Evolutionary conservation across 2,888 invertebrate genomes (phyloP).

Genomic region (Margaritifera margaritifera): DNA sequence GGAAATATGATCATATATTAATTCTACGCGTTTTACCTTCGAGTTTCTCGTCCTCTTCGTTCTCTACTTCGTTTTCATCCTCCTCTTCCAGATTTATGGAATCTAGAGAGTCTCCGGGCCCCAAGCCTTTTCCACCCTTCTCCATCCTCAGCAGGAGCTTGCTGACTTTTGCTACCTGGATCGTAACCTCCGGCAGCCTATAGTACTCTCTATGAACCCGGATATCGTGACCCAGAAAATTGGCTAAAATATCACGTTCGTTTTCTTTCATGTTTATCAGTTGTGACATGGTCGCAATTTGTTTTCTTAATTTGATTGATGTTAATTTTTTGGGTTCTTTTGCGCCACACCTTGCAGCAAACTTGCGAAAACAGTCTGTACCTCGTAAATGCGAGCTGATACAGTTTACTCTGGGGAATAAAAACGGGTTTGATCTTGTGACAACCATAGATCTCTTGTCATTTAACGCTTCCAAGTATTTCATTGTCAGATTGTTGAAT

Average conservation of each 20-base stretch:
- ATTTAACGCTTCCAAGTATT: conserved; percentile 2
- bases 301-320: conserved; percentile 13
- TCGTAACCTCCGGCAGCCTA: conserved; percentile 10
- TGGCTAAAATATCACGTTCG: conserved; percentile 7
- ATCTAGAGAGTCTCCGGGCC: too few species aligned
- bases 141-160: too few species aligned
- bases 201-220: conserved; percentile 9
- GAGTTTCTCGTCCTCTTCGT: too few species aligned
- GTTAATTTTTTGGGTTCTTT: background rate
- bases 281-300: conserved; percentile 16
- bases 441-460: background rate
- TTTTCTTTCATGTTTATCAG: conserved; percentile 10
- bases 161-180: conserved; percentile 2
- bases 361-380: background rate
- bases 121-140: too few species aligned
- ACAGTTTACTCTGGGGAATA: conserved; percentile 1
- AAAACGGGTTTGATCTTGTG: background rate
- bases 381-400: too few species aligned
- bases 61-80: too few species aligned
- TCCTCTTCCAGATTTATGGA: too few species aligned
- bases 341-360: conserved; percentile 9
- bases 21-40: too few species aligned
- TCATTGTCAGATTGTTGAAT: background rate
- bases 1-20: too few species aligned
- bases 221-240: conserved; percentile 13